Percentiles rank a stretch among this genome's conserved stretches.
Evolutionary conservation across 2,113 vertebrate genomes (phyloP).

Genomic region (Pampusana beccarii): DNA sequence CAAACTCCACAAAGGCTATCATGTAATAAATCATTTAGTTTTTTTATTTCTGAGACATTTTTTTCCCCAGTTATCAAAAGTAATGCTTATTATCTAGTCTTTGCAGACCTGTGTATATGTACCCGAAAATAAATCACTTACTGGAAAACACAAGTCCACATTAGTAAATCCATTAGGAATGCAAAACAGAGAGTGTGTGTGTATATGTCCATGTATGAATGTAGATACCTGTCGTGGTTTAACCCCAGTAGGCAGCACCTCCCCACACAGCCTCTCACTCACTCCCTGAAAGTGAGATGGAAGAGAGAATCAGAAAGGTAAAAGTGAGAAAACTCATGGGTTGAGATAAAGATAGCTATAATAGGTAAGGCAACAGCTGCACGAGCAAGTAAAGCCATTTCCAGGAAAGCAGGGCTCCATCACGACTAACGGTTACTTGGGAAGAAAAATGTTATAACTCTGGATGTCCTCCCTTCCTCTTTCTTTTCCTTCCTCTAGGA

Average conservation of each 20-base stretch:
- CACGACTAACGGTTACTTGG: neutral
- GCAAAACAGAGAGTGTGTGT: neutral
- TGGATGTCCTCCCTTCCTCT: fast-evolving
- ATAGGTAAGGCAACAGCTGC: neutral
- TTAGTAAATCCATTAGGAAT: neutral
- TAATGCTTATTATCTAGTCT: neutral
- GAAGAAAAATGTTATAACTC: neutral
- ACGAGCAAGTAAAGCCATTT: fast-evolving
- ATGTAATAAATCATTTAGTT: neutral
- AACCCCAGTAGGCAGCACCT: neutral
- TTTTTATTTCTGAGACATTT: neutral
- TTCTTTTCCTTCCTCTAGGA: neutral
- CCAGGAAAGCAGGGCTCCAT: neutral
- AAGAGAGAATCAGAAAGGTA: neutral
- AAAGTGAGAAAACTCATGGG: neutral
- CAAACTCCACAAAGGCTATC: neutral
- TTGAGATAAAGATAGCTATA: neutral
- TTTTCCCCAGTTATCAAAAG: neutral
- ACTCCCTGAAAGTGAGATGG: neutral
- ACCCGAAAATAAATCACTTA: neutral
- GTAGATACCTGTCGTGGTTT: neutral
- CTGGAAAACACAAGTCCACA: neutral
- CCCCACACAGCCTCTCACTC: neutral
- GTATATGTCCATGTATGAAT: neutral
- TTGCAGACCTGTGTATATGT: neutral